phyloP scores from a whole-genome alignment of 1,140 invertebrate species.

The Aphelenchoides avenae region DNA sequence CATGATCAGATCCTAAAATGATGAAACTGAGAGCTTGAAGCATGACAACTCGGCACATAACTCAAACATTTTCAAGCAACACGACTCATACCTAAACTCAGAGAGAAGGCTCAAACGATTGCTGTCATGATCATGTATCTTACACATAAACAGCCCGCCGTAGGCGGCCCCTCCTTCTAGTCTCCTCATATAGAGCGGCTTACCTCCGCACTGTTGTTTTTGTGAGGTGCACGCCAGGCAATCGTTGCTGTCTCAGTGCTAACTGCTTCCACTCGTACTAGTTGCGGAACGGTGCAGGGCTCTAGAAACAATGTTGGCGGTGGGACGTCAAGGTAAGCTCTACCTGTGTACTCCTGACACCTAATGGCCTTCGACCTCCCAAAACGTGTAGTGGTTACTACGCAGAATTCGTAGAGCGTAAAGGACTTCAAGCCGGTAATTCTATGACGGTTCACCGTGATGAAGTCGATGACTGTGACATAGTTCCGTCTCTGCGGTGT shows the following conservation, averaged over 20 bases:
- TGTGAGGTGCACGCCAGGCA: constrained; percentile 52
- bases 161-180: no score
- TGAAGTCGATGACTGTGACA: constrained; percentile 57
- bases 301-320: constrained; percentile 35
- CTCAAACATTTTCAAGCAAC: no score
- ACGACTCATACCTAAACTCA: no score
- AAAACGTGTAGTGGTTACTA: constrained; percentile 51
- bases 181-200: background rate
- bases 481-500: constrained; percentile 49
- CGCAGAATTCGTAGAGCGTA: constrained; percentile 57
- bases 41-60: no score
- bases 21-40: no score
- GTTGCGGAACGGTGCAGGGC: constrained; percentile 56
- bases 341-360: constrained; percentile 56
- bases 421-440: constrained; percentile 52
- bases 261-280: constrained; percentile 51
- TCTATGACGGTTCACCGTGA: constrained; percentile 49
- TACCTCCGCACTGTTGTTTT: constrained; percentile 57
- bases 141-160: no score
- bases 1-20: no score
- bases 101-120: no score
- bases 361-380: constrained; percentile 49
- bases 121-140: no score
- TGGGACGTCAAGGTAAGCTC: constrained; percentile 8
- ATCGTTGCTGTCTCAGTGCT: constrained; percentile 56